Evolutionary conservation across 2,797 vertebrate genomes (phyloP), one percentile per base, ranked within the genome.

Genomic region (Pteronotus mesoamericanus): DNA sequence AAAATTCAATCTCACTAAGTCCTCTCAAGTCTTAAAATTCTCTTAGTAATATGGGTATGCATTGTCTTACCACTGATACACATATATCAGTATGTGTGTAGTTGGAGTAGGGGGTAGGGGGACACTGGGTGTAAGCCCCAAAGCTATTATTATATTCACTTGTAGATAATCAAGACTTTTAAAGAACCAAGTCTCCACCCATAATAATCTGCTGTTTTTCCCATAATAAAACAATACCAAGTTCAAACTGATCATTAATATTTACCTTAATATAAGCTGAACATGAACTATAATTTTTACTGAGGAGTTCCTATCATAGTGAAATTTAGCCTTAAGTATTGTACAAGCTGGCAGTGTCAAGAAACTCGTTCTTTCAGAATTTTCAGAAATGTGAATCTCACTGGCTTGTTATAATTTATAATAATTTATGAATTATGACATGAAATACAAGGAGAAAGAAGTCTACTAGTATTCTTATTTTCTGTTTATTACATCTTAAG

Each of bases 1-100:
- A 96, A 96, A 94, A 95, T 93, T 94, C 32, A 78, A 59, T 86
- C 93, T 80, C 75, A 86, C 16, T 29, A 75, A 71, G 26, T 53
- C 94, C 72, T 92, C 84, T 78, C 1, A 55, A 21, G 39, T 75
- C 87, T 85, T 87, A 84, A 89, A 90, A 57, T 88, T 96, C 22
- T 80, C 34, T 90, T 2, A 22, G 19, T 3, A 78, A 46, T 46
- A 75, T 39, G 2, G 22, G 3, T 44, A 46, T 55, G 57, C 53
- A 86, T 64, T 64, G 29, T 74, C 32, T 96, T 55, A 88, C 42
- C 34, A 42, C 8, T 71, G 53, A 66, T 53, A 74, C 3, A 71
- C 87, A 82, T 39, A n/a, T 8, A 51, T 6, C 15, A 85, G 51
- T 24, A 72, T n/a, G n/a, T n/a, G n/a, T n/a, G n/a, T n/a, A 46